phyloP scores from a whole-genome alignment of 2,113 vertebrate genomes.

The Sebastes schlegelii region DNA sequence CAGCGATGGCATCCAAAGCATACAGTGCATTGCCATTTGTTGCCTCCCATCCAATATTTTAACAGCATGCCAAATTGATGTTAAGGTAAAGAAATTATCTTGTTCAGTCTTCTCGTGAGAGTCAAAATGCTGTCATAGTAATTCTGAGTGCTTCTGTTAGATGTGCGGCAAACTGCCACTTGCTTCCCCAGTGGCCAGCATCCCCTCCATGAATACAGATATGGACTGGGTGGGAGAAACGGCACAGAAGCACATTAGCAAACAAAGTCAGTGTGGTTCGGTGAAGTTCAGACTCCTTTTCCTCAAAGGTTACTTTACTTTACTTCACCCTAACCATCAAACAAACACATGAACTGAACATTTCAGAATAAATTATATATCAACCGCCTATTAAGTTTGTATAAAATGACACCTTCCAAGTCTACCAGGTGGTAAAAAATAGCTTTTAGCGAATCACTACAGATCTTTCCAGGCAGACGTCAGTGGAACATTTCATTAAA shows the following conservation, averaged over 20 bases:
- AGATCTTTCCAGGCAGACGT: slow-evolving; percentile 19
- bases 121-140: slow-evolving; percentile 58
- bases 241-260: slow-evolving; percentile 34
- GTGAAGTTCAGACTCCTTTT: slow-evolving; percentile 30
- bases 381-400: background rate
- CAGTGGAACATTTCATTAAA: background rate
- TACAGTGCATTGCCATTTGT: slow-evolving; percentile 29
- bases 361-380: background rate
- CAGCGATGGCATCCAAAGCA: slow-evolving; percentile 25
- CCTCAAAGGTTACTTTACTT: background rate
- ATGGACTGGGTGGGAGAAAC: background rate
- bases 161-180: slow-evolving; percentile 58
- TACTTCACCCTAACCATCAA: background rate
- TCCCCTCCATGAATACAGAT: slow-evolving; percentile 65
- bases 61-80: slow-evolving; percentile 50
- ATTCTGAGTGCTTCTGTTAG: slow-evolving; percentile 58
- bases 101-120: slow-evolving; percentile 53
- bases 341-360: background rate
- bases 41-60: slow-evolving; percentile 23
- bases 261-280: slow-evolving; percentile 45
- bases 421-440: background rate
- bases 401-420: background rate
- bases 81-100: slow-evolving; percentile 68
- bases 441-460: slow-evolving; percentile 27
- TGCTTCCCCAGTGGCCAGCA: slow-evolving; percentile 45